phyloP scores from a whole-genome alignment of 2,113 vertebrate genomes.

The Mus musculus region DNA sequence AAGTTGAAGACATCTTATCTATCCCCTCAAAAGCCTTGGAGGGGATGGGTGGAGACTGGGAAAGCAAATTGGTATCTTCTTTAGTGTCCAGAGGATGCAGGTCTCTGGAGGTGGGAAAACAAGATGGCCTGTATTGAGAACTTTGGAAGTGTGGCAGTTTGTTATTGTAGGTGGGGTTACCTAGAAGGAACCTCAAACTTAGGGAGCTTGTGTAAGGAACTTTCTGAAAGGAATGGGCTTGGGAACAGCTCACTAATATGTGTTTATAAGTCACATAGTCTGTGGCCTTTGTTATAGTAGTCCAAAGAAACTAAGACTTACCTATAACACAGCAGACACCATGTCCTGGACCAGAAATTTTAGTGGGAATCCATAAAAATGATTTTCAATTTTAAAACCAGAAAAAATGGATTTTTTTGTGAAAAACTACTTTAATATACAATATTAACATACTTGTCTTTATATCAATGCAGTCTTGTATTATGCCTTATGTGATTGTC shows the following conservation, averaged over 20 bases:
- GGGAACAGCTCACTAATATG: not conserved
- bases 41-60: not conserved
- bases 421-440: conserved; percentile 5
- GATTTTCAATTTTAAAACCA: conserved; percentile 47
- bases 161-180: not conserved
- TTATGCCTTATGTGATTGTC: not conserved
- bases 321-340: not conserved
- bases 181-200: not conserved
- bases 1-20: not conserved
- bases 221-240: not conserved
- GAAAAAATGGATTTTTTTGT: not conserved
- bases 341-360: not conserved
- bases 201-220: not conserved
- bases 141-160: not conserved
- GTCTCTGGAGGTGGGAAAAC: not conserved
- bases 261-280: not conserved
- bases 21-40: not conserved
- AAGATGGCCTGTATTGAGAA: not conserved
- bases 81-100: not conserved
- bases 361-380: not conserved
- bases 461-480: not conserved
- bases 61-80: not conserved
- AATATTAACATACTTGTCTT: not conserved
- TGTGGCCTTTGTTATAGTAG: not conserved
- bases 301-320: not conserved